phyloP scores from a whole-genome alignment of 2,888 invertebrate genomes.

The Luperina testacea region DNA sequence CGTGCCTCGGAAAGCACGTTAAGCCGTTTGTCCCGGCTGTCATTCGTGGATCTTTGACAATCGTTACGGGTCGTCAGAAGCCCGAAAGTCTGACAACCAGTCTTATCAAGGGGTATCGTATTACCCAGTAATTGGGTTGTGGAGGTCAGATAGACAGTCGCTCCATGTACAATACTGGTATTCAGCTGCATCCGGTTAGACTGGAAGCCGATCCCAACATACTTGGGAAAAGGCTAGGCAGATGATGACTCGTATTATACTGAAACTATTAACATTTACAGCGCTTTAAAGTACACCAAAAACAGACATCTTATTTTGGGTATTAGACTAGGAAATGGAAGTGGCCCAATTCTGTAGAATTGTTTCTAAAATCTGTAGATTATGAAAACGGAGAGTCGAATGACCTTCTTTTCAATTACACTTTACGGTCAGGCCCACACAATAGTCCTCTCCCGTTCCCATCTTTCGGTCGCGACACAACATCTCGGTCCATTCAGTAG shows the following conservation, averaged over 20 bases:
- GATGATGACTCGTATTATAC: neutral
- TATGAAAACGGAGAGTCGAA: neutral
- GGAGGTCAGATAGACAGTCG: too few relatives aligned
- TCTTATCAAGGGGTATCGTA: too few relatives aligned
- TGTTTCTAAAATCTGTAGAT: neutral
- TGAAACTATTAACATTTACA: neutral
- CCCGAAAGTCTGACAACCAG: too few relatives aligned
- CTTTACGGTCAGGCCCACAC: neutral
- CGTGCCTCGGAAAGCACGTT: too few relatives aligned
- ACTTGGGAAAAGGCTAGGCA: too few relatives aligned
- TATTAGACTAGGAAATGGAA: neutral
- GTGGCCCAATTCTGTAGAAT: neutral
- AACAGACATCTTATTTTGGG: neutral
- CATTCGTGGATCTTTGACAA: too few relatives aligned
- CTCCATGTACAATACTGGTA: too few relatives aligned
- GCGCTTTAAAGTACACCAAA: neutral
- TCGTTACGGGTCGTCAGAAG: too few relatives aligned
- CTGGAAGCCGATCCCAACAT: too few relatives aligned
- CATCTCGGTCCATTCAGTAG: conserved; percentile 36
- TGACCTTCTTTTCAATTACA: conserved; percentile 14
- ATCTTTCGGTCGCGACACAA: neutral
- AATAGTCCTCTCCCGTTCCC: neutral
- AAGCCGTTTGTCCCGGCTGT: too few relatives aligned
- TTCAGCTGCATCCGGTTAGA: too few relatives aligned
- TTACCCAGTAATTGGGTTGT: too few relatives aligned